These are phyloP conservation scores for Hirundo rustica DNA, from an alignment of 2,797 vertebrate genomes.

Conservation along the genomic window DNA sequence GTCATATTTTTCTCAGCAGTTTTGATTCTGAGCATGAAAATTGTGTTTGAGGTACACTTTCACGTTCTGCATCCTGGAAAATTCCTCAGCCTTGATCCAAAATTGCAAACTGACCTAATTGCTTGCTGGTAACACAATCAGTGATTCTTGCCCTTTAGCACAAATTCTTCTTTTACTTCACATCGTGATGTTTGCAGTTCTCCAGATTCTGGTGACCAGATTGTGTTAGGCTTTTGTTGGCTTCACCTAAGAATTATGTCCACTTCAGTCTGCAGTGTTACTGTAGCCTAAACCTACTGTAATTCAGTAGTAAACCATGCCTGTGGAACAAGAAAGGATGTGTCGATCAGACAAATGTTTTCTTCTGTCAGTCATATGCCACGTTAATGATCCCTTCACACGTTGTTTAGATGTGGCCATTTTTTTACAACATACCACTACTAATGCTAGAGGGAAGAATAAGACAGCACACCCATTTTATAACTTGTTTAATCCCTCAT, in stretches of 20 bases:
- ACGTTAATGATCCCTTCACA: neutral
- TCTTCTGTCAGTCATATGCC: neutral
- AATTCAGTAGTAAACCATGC: neutral
- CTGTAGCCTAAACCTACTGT: neutral
- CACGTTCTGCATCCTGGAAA: neutral
- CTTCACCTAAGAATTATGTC: neutral
- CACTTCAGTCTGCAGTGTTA: neutral
- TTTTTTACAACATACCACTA: neutral
- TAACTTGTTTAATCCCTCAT: constrained; percentile 22
- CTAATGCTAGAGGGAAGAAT: neutral
- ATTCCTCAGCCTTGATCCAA: neutral
- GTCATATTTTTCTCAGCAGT: neutral
- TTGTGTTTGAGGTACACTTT: neutral
- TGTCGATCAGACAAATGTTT: neutral
- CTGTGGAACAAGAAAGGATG: neutral
- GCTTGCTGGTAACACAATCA: neutral
- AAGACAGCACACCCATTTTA: neutral
- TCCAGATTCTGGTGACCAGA: neutral
- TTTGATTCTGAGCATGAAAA: neutral
- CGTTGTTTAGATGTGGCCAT: neutral
- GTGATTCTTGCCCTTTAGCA: neutral
- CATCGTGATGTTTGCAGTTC: neutral
- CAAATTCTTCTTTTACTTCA: neutral
- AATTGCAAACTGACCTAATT: neutral
- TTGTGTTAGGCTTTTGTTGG: neutral